Base-by-base conservation (phyloP, 1,140 invertebrate species). In the Cotesia vestalis region DNA sequence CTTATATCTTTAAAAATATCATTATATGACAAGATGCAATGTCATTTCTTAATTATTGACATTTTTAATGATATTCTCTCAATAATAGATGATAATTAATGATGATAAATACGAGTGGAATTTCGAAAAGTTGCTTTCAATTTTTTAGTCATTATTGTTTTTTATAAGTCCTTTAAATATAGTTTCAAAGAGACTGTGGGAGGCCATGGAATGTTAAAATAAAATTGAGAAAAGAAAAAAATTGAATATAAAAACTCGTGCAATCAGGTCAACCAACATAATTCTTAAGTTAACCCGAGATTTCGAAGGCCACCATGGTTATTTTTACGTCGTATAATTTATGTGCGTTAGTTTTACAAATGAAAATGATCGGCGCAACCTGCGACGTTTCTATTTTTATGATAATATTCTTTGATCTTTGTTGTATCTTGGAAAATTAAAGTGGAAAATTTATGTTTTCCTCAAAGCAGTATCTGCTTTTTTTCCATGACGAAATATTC, bases 341-440 rank as follows among this genome's bases (percentile, higher is more conserved):
- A 40, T 36, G 61, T 46, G 17, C n/a, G 38, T 40, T 66, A 51
- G 63, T 14, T 46, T 46, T 46, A 46, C 40, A 46, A 46, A 46
- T 46, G 40, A 46, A 46, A 66, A 66, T 36, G 8, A 66, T 36
- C 61, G 8, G 14, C 46, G 14, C 63, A 66, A 66, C 38, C 63
- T 66, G 63, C 46, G 63, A 66, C 46, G 63, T 52, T 66, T 66
- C 63, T 66, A 66, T 66, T 66, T 66, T 66, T 66, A 52, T 66
- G n/a, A 52, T 46, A 66, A 66, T 52, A 52, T 66, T 53, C 17
- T 52, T 53, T 52, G 11, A 66, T 66, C 46, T 27, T 52, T 53
- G n/a, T 20, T 40, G 8, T 66, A 38, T 17, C 20, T 53, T 40
- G 8, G 17, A 20, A 40, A 57, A 57, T 12, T 14, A 3, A 6